phyloP scores from a whole-genome alignment of 2,113 vertebrate species.

The Pristiophorus japonicus region DNA sequence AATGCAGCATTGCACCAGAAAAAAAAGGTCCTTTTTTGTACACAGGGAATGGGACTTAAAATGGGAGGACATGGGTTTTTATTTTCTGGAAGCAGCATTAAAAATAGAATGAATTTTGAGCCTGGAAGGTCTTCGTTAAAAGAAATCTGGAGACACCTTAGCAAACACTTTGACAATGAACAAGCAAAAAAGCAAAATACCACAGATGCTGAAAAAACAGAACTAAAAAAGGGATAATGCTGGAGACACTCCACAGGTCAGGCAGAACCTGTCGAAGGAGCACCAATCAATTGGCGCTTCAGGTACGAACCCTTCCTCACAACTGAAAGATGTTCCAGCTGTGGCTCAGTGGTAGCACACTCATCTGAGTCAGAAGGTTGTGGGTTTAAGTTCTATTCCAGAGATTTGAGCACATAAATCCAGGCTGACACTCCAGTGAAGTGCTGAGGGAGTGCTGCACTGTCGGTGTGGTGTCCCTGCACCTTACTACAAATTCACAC shows the following conservation, averaged over 20 bases:
- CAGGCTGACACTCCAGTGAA: too few relatives aligned
- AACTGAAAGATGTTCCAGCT: not conserved
- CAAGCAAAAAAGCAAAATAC: not conserved
- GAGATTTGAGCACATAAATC: too few relatives aligned
- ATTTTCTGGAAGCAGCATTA: too few relatives aligned
- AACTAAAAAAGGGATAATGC: too few relatives aligned
- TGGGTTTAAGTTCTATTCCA: too few relatives aligned
- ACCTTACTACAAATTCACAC: too few relatives aligned
- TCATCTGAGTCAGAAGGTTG: too few relatives aligned
- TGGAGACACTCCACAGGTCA: not conserved
- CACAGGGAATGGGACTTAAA: not conserved
- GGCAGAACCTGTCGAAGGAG: not conserved
- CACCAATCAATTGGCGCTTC: not conserved
- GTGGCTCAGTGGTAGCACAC: too few relatives aligned
- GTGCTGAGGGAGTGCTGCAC: too few relatives aligned
- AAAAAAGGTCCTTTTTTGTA: not conserved
- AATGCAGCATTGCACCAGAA: not conserved
- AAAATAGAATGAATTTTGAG: not conserved
- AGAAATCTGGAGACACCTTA: not conserved
- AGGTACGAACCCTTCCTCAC: not conserved
- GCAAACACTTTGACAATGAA: not conserved
- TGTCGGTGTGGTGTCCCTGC: too few relatives aligned
- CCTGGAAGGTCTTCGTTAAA: not conserved
- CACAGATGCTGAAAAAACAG: not conserved
- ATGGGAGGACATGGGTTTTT: too few relatives aligned